These are phyloP conservation scores for Tiliacea aurago DNA, from an alignment of 2,888 invertebrate species.

Conservation along the genomic window DNA sequence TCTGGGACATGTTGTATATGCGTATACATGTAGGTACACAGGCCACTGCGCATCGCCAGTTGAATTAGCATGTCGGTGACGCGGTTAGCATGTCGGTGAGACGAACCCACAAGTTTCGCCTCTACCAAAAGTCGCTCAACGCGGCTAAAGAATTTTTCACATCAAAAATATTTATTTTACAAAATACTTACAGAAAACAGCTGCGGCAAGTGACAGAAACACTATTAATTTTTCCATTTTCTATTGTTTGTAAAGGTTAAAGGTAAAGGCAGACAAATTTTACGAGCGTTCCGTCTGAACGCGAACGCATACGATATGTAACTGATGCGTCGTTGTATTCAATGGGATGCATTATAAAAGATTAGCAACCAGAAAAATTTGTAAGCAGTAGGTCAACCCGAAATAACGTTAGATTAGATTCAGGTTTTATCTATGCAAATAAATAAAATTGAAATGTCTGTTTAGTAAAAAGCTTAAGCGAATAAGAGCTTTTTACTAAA, in stretches of 20 bases:
- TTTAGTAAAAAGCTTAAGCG: no score
- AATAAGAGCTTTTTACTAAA: no score
- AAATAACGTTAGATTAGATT: slow-evolving; percentile 23
- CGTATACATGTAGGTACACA: no score
- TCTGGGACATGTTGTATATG: no score
- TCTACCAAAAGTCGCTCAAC: no score
- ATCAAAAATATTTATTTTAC: not conserved
- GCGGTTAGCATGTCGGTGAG: no score
- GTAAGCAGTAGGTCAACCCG: slow-evolving; percentile 45
- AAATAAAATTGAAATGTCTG: no score
- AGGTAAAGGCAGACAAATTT: slow-evolving; percentile 12
- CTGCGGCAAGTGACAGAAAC: slow-evolving; percentile 24
- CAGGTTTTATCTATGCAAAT: slow-evolving; percentile 3
- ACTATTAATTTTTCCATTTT: slow-evolving; percentile 52
- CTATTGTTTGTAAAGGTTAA: slow-evolving; percentile 1
- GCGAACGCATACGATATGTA: slow-evolving; percentile 32
- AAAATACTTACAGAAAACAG: slow-evolving; percentile 43
- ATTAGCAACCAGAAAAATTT: slow-evolving; percentile 27
- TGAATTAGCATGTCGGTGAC: no score
- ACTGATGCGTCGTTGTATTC: slow-evolving; percentile 51
- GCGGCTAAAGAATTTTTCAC: no score
- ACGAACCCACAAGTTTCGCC: no score
- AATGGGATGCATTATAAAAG: slow-evolving; percentile 55
- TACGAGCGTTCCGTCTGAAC: slow-evolving; percentile 44
- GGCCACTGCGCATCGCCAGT: no score